Conservation (phyloP, 2,113 vertebrate genomes). For the Apus apus region DNA sequence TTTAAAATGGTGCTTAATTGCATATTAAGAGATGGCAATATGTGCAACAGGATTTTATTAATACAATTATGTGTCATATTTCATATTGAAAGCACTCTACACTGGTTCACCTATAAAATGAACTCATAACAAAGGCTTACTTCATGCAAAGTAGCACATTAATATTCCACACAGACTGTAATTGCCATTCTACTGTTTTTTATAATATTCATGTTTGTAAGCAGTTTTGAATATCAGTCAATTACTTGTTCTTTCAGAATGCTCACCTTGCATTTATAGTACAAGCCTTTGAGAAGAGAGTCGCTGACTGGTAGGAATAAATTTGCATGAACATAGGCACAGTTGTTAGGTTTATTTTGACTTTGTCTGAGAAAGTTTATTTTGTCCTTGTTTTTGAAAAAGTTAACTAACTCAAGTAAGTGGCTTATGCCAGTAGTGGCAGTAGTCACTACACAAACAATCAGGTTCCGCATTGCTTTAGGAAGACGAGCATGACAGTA, state of each 20-base stretch:
- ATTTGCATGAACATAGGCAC: neutral
- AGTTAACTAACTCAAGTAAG: neutral
- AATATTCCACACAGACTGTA: slow-evolving; percentile 34
- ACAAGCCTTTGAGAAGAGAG: neutral
- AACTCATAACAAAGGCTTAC: slow-evolving; percentile 14
- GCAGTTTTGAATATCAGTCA: slow-evolving; percentile 13
- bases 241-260: neutral
- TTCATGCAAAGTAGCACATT: slow-evolving; percentile 24
- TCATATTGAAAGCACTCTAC: slow-evolving; percentile 41
- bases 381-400: neutral
- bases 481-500: neutral
- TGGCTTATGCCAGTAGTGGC: neutral
- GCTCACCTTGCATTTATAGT: neutral
- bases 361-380: neutral
- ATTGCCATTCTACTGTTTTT: slow-evolving; percentile 8
- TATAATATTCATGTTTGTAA: slow-evolving; percentile 25
- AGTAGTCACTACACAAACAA: neutral
- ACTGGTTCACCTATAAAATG: slow-evolving; percentile 4
- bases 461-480: neutral
- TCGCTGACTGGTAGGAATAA: neutral
- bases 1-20: slow-evolving; percentile 39
- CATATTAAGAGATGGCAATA: neutral
- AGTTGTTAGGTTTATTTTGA: neutral
- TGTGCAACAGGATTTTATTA: slow-evolving; percentile 20
- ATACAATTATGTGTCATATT: neutral